Evolutionary conservation across 2,888 invertebrate genomes (phyloP), one percentile per base, ranked within the genome.

Genomic region (Caenorhabditis afra): DNA sequence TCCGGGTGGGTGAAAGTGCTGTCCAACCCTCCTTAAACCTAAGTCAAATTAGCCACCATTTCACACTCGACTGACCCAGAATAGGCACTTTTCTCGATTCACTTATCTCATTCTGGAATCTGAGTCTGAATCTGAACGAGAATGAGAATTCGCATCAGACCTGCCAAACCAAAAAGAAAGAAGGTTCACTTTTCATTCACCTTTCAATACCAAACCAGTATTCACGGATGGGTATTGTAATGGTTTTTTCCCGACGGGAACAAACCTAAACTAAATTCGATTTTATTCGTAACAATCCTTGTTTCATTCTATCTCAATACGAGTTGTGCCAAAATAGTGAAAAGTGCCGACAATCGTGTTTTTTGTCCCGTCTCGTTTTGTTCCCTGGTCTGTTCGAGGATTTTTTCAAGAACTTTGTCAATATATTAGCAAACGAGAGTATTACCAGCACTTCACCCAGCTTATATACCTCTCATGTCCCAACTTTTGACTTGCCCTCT

Each of bases 371-470:
- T 16, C 29, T 61, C 37, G 22, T 62, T 62, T 61, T 37, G 55
- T 71, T 71, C 55, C 71, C 37, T 71, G 29, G 70, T 55, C 67
- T 67, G 58, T 67, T 67, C 71, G 49, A 71, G 71, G 57, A 64
- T 71, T 71, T 70, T 71, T 71, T 71, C 71, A 49, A 71, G 71
- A 71, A 71, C 71, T 64, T 57, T 71, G 71, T 71, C 71, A 71
- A 71, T 29, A 71, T 71, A 71, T 71, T 71, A 71, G 71, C 71
- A 71, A 50, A 22, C 61, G 58, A 57, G 45, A 68, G 70, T 70
- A 70, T 62, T 62, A 70, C 70, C 61, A 70, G 59, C 70, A 70
- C 70, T 70, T 70, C 44, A 29, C 45, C 20, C 29, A 49, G 57
- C 47, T 62, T 41, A 61, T 61, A 49, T 52, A 41, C 59, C 45